These are phyloP conservation scores for Carcina quercana DNA, from an alignment of 2,888 invertebrate genomes.

Conservation along the genomic window DNA sequence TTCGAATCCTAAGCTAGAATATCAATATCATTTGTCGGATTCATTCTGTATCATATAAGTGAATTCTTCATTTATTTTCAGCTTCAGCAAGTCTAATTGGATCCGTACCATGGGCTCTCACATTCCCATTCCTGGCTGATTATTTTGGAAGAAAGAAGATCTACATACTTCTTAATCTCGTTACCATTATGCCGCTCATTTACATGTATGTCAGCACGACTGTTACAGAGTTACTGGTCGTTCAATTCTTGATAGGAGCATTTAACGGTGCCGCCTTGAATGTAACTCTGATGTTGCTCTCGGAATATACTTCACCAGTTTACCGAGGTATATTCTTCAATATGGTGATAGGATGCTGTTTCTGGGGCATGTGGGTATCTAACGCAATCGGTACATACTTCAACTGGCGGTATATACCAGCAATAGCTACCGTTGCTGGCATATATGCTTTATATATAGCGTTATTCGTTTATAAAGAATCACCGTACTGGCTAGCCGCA, in stretches of 20 bases:
- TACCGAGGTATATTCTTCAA: conserved; percentile 19
- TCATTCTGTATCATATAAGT: too few relatives aligned
- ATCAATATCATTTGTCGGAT: too few relatives aligned
- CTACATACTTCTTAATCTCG: conserved; percentile 25
- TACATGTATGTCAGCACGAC: conserved; percentile 26
- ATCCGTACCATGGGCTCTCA: conserved; percentile 30
- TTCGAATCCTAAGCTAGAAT: too few relatives aligned
- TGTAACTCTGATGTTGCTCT: background rate
- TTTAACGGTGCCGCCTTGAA: conserved; percentile 12
- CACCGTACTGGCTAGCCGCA: conserved; percentile 18
- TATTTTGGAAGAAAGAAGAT: conserved; percentile 30
- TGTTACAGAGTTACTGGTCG: conserved; percentile 24
- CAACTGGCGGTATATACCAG: conserved; percentile 10
- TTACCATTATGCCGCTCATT: conserved; percentile 21
- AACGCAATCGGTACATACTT: conserved; percentile 18
- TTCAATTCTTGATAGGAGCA: conserved; percentile 29
- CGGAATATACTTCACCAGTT: conserved; percentile 10
- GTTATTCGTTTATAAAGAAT: conserved; percentile 14
- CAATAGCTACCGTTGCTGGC: conserved; percentile 7
- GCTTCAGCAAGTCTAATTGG: too few relatives aligned
- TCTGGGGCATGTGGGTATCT: conserved; percentile 18
- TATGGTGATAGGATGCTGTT: conserved; percentile 13
- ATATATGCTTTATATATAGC: conserved; percentile 8
- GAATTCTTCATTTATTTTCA: too few relatives aligned
- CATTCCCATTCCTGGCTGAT: conserved; percentile 28